A percentile compares a stretch with the other conserved stretches of the same genome.
These are phyloP conservation scores for Sphaeramia orbicularis DNA, from an alignment of 2,797 vertebrate genomes.

Conservation along the genomic window DNA sequence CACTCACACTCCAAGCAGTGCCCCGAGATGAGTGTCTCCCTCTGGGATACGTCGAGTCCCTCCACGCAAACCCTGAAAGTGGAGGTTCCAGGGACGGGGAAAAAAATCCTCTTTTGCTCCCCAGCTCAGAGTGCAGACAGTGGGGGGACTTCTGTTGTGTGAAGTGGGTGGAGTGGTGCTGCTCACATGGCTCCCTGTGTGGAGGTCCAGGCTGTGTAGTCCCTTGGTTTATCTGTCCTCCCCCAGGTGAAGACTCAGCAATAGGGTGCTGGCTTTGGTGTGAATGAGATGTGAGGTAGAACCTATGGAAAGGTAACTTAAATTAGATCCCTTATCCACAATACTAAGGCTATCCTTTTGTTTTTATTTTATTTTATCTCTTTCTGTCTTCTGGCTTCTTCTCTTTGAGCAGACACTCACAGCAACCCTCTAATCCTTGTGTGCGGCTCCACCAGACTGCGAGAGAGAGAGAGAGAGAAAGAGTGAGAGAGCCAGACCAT, in stretches of 20 bases:
- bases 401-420: slow-evolving; percentile 77
- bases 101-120: slow-evolving; percentile 52
- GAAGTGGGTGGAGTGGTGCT: slow-evolving; percentile 58
- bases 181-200: slow-evolving; percentile 87
- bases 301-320: slow-evolving; percentile 32
- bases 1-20: slow-evolving; percentile 76
- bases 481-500: slow-evolving; percentile 75
- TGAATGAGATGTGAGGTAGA: slow-evolving; percentile 29
- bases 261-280: slow-evolving; percentile 21
- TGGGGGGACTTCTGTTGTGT: slow-evolving; percentile 75
- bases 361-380: slow-evolving; percentile 26
- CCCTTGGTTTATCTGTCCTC: slow-evolving; percentile 57
- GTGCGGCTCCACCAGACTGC: slow-evolving; percentile 80
- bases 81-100: slow-evolving; percentile 46
- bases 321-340: slow-evolving; percentile 69
- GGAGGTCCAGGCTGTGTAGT: slow-evolving; percentile 77
- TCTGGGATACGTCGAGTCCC: slow-evolving; percentile 56
- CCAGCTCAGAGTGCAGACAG: slow-evolving; percentile 48
- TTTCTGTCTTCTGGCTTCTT: slow-evolving; percentile 67
- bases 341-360: slow-evolving; percentile 37
- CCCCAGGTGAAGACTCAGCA: slow-evolving; percentile 67
- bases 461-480: slow-evolving; percentile 73
- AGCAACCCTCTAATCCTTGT: slow-evolving; percentile 80
- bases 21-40: slow-evolving; percentile 71
- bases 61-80: slow-evolving; percentile 57